phyloP scores from a whole-genome alignment of 2,888 invertebrate genomes.

The Ceraclea dissimilis region DNA sequence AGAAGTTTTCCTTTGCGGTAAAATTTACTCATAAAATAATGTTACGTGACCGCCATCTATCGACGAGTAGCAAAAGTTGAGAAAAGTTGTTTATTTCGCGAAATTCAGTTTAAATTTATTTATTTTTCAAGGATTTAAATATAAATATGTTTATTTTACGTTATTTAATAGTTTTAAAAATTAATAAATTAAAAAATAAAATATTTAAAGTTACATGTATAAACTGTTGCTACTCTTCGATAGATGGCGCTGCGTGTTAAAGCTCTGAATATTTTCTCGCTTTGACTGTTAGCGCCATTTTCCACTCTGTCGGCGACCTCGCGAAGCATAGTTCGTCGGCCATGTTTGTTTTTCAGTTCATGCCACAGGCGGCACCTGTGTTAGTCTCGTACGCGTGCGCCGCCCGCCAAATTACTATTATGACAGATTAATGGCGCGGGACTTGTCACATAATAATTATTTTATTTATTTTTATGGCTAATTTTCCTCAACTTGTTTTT shows the following conservation, averaged over 20 bases:
- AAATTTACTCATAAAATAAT: too few relatives aligned
- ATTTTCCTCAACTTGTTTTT: too few relatives aligned
- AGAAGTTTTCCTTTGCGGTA: too few relatives aligned
- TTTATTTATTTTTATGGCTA: too few relatives aligned
- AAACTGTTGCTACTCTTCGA: neutral
- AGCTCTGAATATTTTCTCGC: neutral
- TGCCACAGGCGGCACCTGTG: slow-evolving; percentile 5
- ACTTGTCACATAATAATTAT: too few relatives aligned
- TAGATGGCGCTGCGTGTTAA: slow-evolving; percentile 9
- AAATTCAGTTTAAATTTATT: too few relatives aligned
- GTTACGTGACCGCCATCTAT: neutral
- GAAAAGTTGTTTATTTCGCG: too few relatives aligned
- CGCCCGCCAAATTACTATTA: slow-evolving; percentile 5
- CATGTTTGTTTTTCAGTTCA: slow-evolving; percentile 10
- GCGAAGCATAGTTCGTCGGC: slow-evolving; percentile 31
- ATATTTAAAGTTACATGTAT: neutral
- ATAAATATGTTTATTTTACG: neutral
- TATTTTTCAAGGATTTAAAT: too few relatives aligned
- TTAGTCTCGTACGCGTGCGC: slow-evolving; percentile 2
- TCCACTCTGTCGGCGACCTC: slow-evolving; percentile 34
- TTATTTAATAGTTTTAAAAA: too few relatives aligned
- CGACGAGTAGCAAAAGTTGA: neutral
- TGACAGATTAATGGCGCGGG: slow-evolving; percentile 2
- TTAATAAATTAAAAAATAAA: neutral
- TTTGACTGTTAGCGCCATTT: slow-evolving; percentile 2